Base-by-base conservation (phyloP, 2,888 invertebrate genomes). In the Rhimphoctona megacephalus region DNA sequence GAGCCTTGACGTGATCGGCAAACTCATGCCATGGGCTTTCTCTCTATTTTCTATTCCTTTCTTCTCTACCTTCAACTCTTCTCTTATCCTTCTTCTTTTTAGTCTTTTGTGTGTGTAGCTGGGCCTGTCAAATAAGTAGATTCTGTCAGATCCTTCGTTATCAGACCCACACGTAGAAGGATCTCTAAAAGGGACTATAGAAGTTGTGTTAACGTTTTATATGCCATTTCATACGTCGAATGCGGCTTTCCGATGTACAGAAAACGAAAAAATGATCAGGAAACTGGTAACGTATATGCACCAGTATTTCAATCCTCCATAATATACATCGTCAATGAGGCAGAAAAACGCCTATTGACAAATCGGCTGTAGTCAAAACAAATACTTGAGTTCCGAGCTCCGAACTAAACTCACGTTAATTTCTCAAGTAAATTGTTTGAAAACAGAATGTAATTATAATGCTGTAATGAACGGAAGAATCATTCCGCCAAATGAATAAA, bases 1-100 rank as follows among this genome's bases (percentile, higher is more conserved):
- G 78, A 73, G 87, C 90, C 91, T 89, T 92, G 92, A 94, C 93
- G 93, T 93, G 92, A 93, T 93, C 93, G 91, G 92, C 90, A 92
- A 93, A 93, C 92, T 93, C 93, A 89, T 91, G 90, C 89, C 57
- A 83, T 90, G 39, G 73, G 77, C 80, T 87, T 70, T 61, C 66
- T 76, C 43, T 57, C 70, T 39, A 83, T 82, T 87, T 70, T 61
- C 66, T 76, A 25, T 57, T 57, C 22, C 25, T 79, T n/a, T 43
- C 33, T 43, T 25, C 9, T 30, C 69, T 46, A 70, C 39, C 64
- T 9, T 39, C 57, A 25, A 64, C 46, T 30, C 5, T 30, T 11
- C n/a, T 11, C 33, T 69, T n/a, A 7, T 8, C 46, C 39, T 39
- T 39, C 22, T 52, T 52, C 61, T 36, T 52, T 67, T 17, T 57